Evolutionary conservation across 1,140 invertebrate genomes (phyloP), one percentile per base, ranked within the genome.

Genomic region (Maconellicoccus hirsutus): DNA sequence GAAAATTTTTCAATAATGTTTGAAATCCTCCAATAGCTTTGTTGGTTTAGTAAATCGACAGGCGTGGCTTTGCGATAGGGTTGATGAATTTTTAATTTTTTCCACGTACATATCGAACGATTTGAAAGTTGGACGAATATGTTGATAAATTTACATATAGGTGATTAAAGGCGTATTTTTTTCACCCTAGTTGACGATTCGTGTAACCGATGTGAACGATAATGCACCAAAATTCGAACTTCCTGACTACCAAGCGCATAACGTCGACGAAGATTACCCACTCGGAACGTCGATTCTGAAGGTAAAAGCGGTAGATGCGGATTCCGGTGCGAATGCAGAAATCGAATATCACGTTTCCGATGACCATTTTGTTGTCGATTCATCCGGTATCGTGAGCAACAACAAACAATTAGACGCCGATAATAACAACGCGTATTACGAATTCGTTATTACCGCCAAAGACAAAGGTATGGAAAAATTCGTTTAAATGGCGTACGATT

Each of bases 351-450:
- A 91, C 25, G 91, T 96, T 1, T 92, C 89, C 72, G 92, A 96
- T 78, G 91, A 94, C 79, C 92, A 95, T 79, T 96, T 96, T 77
- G 91, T 88, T 71, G 93, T 97, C 1, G 93, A 96, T 78, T 86
- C 90, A 0, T 92, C 87, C 76, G 94, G 94, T 26, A 89, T 94
- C 16, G 94, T 97, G 70, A 90, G 90, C 26, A 95, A 95, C 77
- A 93, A 93, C 77, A 94, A 93, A 75, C 91, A 94, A 78, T 82
- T 96, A 16, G 94, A 96, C 79, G 94, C 93, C 23, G 94, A 96
- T 76, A 93, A 95, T 75, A 96, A 96, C 75, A 96, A 96, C 78
- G 93, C 93, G n/a, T 94, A 94, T 77, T 96, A 96, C 78, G 92
- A 95, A 79, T 94, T 96, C 77, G 86, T 87, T 25, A 92, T 96